Evolutionary conservation across 2,113 vertebrate species (phyloP).

Genomic region (Leptobrachium ailaonicum): DNA sequence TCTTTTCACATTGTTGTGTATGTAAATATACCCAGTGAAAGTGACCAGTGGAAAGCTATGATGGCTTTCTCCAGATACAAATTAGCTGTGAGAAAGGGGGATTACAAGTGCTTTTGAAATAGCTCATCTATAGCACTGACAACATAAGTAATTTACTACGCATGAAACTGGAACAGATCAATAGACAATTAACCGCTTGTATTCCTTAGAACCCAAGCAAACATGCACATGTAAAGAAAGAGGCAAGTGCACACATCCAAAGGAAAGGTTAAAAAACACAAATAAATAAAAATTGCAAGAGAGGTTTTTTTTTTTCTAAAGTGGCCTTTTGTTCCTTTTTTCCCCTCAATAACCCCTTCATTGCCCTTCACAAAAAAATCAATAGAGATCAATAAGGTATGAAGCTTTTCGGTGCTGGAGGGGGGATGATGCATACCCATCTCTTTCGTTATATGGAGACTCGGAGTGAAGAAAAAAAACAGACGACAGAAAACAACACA

Average conservation of each 20-base stretch:
- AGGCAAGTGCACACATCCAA: too few relatives aligned
- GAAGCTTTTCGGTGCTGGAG: conserved; percentile 8
- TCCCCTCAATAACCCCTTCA: conserved; percentile 38
- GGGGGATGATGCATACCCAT: neutral
- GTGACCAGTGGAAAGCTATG: neutral
- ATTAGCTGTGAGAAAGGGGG: conserved; percentile 17
- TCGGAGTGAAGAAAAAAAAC: neutral
- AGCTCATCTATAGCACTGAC: conserved; percentile 33
- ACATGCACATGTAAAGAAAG: neutral
- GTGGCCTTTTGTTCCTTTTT: too few relatives aligned
- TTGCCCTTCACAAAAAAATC: conserved; percentile 46
- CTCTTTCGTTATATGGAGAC: neutral
- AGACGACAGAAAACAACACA: neutral
- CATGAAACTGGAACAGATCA: conserved; percentile 38
- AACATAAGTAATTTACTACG: conserved; percentile 42
- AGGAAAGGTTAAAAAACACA: conserved; percentile 29
- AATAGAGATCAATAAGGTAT: conserved; percentile 32
- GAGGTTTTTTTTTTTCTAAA: conserved; percentile 3
- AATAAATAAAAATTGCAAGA: conserved; percentile 25
- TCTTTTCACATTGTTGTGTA: neutral
- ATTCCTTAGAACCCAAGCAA: neutral
- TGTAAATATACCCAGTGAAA: neutral
- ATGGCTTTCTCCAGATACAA: conserved; percentile 1
- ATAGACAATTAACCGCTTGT: conserved; percentile 35
- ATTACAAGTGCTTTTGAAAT: conserved; percentile 8